These are phyloP conservation scores for Oxytorus armatus DNA, from an alignment of 2,888 invertebrate species.

Conservation along the genomic window DNA sequence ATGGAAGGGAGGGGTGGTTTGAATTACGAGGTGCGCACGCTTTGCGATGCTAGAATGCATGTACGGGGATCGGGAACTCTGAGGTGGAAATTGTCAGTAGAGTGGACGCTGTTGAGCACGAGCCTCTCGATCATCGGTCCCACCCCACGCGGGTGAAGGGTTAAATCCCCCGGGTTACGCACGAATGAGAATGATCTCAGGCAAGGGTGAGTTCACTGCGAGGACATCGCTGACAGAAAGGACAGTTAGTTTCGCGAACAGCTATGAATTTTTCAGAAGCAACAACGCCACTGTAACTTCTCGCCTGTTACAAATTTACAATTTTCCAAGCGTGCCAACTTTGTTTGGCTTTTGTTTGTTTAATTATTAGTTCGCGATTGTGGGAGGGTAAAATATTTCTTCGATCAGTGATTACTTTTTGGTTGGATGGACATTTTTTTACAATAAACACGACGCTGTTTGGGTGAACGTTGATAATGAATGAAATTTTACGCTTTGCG, in stretches of 20 bases:
- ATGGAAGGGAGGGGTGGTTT: slow-evolving; percentile 59
- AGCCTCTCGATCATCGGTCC: slow-evolving; percentile 42
- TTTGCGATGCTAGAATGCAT: slow-evolving; percentile 6
- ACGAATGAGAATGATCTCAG: slow-evolving; percentile 55
- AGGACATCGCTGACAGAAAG: slow-evolving; percentile 4
- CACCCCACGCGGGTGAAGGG: slow-evolving; percentile 68
- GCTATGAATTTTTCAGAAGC: slow-evolving; percentile 76
- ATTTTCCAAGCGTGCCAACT: too few species aligned
- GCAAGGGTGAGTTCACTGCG: slow-evolving; percentile 21
- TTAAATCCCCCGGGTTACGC: slow-evolving; percentile 70
- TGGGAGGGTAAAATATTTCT: neutral
- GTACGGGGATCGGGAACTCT: slow-evolving; percentile 3
- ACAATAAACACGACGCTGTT: slow-evolving; percentile 33
- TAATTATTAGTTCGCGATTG: slow-evolving; percentile 6
- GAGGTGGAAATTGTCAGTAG: slow-evolving; percentile 49
- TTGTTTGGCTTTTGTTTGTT: neutral
- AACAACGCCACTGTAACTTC: slow-evolving; percentile 37
- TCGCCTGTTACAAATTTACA: too few species aligned
- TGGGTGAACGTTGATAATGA: slow-evolving; percentile 47
- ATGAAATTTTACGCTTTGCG: slow-evolving; percentile 65
- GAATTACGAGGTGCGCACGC: slow-evolving; percentile 42
- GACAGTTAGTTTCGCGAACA: slow-evolving; percentile 66
- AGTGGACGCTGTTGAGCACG: slow-evolving; percentile 69
- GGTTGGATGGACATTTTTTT: slow-evolving; percentile 8
- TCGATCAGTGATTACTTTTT: slow-evolving; percentile 5